phyloP scores from a whole-genome alignment of 2,113 vertebrate species.

The Brevimyrus niger region DNA sequence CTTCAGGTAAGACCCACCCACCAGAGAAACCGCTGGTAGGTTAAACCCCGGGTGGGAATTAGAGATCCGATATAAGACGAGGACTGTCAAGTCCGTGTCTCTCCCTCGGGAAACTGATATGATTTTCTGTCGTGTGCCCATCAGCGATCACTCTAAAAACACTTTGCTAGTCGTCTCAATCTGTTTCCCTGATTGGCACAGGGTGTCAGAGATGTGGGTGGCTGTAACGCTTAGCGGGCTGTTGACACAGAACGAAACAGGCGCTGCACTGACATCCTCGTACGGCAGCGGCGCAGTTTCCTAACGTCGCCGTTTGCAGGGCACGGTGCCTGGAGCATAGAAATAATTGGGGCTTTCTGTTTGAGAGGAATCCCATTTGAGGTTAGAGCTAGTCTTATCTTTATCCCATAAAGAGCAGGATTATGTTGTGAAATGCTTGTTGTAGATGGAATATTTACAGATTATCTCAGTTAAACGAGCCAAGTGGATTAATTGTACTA shows the following conservation, averaged over 20 bases:
- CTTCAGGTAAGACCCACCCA: not conserved
- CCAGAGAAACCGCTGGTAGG: not conserved
- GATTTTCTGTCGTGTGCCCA: not conserved
- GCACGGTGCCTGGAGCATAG: not conserved
- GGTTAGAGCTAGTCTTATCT: not conserved
- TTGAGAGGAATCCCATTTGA: not conserved
- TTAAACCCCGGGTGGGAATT: not conserved
- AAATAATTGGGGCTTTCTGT: constrained; percentile 9
- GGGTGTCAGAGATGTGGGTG: not conserved
- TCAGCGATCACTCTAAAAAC: not conserved
- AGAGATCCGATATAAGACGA: not conserved
- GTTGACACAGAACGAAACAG: constrained; percentile 1
- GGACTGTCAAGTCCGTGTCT: not conserved
- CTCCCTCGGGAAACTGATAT: not conserved
- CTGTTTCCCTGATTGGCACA: not conserved
- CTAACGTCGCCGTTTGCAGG: not conserved
- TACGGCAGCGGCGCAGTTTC: not conserved
- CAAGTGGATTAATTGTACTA: not conserved
- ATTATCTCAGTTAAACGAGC: not conserved
- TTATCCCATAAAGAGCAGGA: constrained; percentile 1
- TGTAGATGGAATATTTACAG: not conserved
- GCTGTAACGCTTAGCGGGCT: not conserved
- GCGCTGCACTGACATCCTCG: not conserved
- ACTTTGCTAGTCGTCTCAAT: not conserved
- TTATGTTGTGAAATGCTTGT: not conserved